Conservation (phyloP, 2,888 invertebrate genomes). For the Drosophila bunnanda region DNA sequence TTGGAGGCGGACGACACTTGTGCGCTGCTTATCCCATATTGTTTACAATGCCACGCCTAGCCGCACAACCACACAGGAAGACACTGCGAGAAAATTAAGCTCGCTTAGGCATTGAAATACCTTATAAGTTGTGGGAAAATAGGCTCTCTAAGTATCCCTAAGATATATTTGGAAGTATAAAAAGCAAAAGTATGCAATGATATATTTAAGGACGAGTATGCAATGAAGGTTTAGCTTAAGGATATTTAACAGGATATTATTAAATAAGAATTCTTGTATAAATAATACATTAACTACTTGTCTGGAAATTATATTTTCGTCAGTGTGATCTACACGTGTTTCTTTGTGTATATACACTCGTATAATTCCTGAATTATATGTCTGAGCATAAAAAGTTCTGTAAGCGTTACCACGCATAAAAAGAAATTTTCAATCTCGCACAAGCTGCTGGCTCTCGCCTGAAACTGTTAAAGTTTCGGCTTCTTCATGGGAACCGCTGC, state of each 20-base stretch:
- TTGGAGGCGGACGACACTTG: constrained; percentile 66
- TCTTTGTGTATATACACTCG: constrained; percentile 33
- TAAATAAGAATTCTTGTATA: too few relatives aligned
- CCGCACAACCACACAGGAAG: constrained; percentile 21
- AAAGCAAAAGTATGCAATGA: not conserved
- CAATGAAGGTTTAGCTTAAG: not conserved
- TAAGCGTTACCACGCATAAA: constrained; percentile 67
- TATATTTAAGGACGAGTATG: not conserved
- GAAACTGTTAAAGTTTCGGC: constrained; percentile 30
- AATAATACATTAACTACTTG: too few relatives aligned
- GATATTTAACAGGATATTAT: not conserved
- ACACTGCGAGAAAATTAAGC: constrained; percentile 8
- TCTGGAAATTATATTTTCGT: too few relatives aligned
- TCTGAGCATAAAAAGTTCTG: constrained; percentile 70
- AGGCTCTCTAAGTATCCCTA: not conserved
- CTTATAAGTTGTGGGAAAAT: not conserved
- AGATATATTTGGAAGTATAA: not conserved
- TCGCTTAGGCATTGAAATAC: not conserved
- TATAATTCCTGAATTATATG: constrained; percentile 64
- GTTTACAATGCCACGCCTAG: constrained; percentile 77
- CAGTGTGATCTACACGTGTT: constrained; percentile 16
- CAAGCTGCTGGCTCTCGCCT: constrained; percentile 53
- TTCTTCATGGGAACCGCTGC: constrained; percentile 47
- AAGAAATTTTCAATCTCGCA: constrained; percentile 69
- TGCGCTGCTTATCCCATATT: constrained; percentile 76